phyloP scores from a whole-genome alignment of 2,797 vertebrate genomes.

The Gobio occitaniae region DNA sequence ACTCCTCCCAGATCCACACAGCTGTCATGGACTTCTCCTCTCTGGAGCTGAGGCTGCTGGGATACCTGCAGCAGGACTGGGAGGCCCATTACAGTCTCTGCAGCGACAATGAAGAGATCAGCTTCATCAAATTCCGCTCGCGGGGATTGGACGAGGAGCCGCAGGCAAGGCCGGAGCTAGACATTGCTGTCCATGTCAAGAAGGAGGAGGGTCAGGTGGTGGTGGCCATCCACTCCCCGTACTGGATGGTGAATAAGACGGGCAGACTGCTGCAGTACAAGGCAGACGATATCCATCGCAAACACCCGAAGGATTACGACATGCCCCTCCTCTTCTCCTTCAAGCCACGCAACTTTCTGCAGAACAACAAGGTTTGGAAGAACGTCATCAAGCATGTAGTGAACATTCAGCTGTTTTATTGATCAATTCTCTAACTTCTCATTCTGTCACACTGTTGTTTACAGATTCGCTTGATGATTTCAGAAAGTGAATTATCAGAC shows the following conservation, averaged over 20 bases:
- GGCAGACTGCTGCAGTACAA: conserved; percentile 94
- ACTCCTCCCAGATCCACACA: conserved; percentile 88
- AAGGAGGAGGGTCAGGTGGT: conserved; percentile 85
- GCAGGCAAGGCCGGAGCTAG: conserved; percentile 83
- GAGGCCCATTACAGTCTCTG: conserved; percentile 83
- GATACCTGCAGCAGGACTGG: conserved; percentile 93
- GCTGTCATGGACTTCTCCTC: conserved; percentile 86
- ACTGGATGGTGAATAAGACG: conserved; percentile 99
- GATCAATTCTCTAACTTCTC: neutral
- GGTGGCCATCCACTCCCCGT: conserved; percentile 90
- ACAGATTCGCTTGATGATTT: conserved; percentile 95
- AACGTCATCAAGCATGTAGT: neutral
- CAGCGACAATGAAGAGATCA: conserved; percentile 88
- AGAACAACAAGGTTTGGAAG: conserved; percentile 91
- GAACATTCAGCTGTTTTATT: neutral
- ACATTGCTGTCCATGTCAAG: conserved; percentile 90
- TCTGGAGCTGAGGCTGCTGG: conserved; percentile 83
- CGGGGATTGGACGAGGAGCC: conserved; percentile 81
- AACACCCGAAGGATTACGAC: conserved; percentile 92
- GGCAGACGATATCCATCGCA: conserved; percentile 96
- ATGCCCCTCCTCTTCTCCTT: conserved; percentile 96
- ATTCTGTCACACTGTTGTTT: conserved; percentile 22
- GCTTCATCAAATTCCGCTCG: conserved; percentile 88
- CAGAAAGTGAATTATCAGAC: conserved; percentile 94
- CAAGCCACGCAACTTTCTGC: conserved; percentile 92